These are phyloP conservation scores for Chaetophractus vellerosus DNA, from an alignment of 2,797 vertebrate genomes.

Conservation along the genomic window DNA sequence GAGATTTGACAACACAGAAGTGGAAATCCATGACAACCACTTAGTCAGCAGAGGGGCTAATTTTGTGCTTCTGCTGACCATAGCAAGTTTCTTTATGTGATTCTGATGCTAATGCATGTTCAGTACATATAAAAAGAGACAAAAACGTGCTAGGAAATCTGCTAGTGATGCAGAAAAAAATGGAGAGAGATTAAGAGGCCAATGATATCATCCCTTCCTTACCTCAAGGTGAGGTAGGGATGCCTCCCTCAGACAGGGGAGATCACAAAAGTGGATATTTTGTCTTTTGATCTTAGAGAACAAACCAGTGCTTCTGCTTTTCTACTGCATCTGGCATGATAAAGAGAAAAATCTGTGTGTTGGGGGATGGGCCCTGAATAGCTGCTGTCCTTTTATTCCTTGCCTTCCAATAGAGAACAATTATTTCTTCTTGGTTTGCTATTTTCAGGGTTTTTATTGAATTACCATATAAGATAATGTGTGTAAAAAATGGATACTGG, in stretches of 20 bases:
- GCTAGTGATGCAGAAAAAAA: constrained; percentile 77
- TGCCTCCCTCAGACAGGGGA: constrained; percentile 29
- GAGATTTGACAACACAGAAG: constrained; percentile 56
- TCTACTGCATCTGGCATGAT: constrained; percentile 50
- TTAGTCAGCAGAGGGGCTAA: constrained; percentile 54
- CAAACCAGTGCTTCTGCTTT: constrained; percentile 60
- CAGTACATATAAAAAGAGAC: constrained; percentile 43
- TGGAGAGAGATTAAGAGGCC: constrained; percentile 57
- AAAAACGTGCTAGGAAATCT: constrained; percentile 40
- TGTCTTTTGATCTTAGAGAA: constrained; percentile 75
- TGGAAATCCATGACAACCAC: constrained; percentile 58
- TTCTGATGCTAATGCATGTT: constrained; percentile 75
- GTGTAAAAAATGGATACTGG: neutral
- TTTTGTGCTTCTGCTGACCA: constrained; percentile 68
- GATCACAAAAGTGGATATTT: constrained; percentile 66
- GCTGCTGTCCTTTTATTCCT: constrained; percentile 11
- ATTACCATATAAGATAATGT: constrained; percentile 6
- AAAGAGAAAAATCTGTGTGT: constrained; percentile 49
- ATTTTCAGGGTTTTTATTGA: constrained; percentile 18
- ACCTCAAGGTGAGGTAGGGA: constrained; percentile 75
- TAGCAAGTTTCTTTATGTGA: constrained; percentile 65
- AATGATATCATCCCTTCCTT: constrained; percentile 51
- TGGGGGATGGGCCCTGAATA: neutral
- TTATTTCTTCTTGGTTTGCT: constrained; percentile 2
- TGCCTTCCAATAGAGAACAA: neutral